These are phyloP conservation scores for Tetramorium alpestre DNA, from an alignment of 1,140 invertebrate species.

Conservation along the genomic window DNA sequence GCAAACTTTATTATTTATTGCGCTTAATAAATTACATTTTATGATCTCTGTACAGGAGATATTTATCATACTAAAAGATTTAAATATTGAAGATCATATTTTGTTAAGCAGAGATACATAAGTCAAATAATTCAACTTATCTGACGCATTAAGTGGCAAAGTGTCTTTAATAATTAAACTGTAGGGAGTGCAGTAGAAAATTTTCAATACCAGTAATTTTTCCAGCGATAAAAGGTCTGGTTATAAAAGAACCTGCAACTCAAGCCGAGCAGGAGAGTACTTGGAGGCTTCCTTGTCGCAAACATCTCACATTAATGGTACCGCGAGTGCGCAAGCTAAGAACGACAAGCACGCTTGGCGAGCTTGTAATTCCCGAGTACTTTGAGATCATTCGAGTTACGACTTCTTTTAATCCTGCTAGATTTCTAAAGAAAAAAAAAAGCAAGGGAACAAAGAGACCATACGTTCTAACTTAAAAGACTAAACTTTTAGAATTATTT, in stretches of 20 bases:
- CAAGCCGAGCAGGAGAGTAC: neutral
- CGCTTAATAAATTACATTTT: neutral
- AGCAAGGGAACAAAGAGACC: neutral
- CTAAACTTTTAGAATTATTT: constrained; percentile 25
- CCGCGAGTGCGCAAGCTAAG: constrained; percentile 7
- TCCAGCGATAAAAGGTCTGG: neutral
- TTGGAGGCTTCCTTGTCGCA: constrained; percentile 44
- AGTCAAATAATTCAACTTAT: constrained; percentile 2
- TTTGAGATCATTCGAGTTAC: constrained; percentile 49
- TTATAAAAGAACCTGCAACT: constrained; percentile 14
- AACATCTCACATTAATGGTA: constrained; percentile 57
- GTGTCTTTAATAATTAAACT: neutral
- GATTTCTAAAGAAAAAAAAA: constrained; percentile 15
- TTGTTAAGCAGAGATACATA: neutral
- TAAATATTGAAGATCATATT: neutral
- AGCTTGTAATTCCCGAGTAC: constrained; percentile 38
- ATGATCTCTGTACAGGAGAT: neutral
- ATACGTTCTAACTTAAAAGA: neutral
- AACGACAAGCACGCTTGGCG: constrained; percentile 36
- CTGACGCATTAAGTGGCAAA: neutral
- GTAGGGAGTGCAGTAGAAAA: neutral
- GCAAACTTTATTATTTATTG: neutral
- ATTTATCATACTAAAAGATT: neutral
- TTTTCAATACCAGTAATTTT: constrained; percentile 41
- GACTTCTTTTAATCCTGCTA: constrained; percentile 38